These are phyloP conservation scores for Paedocypris micromegethes DNA, from an alignment of 2,797 vertebrate genomes.

Conservation along the genomic window DNA sequence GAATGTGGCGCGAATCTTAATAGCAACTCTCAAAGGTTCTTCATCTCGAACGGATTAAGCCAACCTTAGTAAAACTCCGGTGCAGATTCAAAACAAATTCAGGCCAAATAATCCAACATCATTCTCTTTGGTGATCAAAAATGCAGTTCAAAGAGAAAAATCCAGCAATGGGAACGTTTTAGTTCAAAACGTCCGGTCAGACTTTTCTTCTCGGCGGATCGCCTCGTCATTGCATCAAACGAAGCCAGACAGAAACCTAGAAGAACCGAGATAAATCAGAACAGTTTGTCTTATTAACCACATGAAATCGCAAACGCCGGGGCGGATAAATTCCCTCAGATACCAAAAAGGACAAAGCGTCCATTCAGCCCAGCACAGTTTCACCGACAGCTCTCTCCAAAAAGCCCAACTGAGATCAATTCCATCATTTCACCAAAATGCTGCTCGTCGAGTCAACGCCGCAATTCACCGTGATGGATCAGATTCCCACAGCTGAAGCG, in stretches of 20 bases:
- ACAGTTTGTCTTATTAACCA: neutral
- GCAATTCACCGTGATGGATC: conserved; percentile 3
- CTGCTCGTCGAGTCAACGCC: neutral
- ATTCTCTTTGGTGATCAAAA: neutral
- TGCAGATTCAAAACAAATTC: neutral
- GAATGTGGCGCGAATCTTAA: neutral
- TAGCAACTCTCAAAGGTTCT: neutral
- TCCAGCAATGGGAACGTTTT: conserved; percentile 8
- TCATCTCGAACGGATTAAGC: conserved; percentile 6
- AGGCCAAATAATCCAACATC: neutral
- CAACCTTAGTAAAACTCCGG: neutral
- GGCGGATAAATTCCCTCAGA: neutral
- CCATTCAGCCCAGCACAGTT: conserved; percentile 14
- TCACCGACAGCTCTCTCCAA: conserved; percentile 1
- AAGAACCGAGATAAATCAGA: neutral
- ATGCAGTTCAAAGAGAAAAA: neutral
- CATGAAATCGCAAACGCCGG: neutral
- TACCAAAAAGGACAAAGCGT: conserved; percentile 22
- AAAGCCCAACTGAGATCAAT: neutral
- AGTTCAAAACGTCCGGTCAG: conserved; percentile 7
- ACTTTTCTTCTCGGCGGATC: conserved; percentile 14
- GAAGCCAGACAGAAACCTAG: neutral
- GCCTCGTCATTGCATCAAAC: neutral
- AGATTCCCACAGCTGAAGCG: conserved; percentile 2
- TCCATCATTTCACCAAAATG: neutral